These are phyloP conservation scores for Apis mellifera DNA, from an alignment of 1,140 invertebrate genomes.

Conservation along the genomic window Amel_HAv3.1 CM009939.2:8553001-8553500, in stretches of 20 bases:
- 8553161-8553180: conserved; percentile 22
- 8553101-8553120: background rate
- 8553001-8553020: conserved; percentile 1
- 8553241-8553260: background rate
- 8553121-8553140: background rate
- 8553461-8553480: conserved; percentile 24
- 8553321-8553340: conserved; percentile 61
- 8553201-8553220: background rate
- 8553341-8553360: conserved; percentile 57
- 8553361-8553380: conserved; percentile 62
- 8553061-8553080: background rate
- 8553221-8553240: background rate
- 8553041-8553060: background rate
- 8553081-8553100: background rate
- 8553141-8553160: background rate
- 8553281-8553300: conserved; percentile 2
- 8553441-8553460: conserved; percentile 54
- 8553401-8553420: conserved; percentile 65
- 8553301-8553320: conserved; percentile 10
- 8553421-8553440: conserved; percentile 61
- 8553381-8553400: conserved; percentile 74
- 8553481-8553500: background rate
- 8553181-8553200: background rate
- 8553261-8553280: background rate
- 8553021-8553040: background rate